Base-by-base conservation (phyloP, 1,140 invertebrate genomes). In the Lasioglossum baleicum region DNA sequence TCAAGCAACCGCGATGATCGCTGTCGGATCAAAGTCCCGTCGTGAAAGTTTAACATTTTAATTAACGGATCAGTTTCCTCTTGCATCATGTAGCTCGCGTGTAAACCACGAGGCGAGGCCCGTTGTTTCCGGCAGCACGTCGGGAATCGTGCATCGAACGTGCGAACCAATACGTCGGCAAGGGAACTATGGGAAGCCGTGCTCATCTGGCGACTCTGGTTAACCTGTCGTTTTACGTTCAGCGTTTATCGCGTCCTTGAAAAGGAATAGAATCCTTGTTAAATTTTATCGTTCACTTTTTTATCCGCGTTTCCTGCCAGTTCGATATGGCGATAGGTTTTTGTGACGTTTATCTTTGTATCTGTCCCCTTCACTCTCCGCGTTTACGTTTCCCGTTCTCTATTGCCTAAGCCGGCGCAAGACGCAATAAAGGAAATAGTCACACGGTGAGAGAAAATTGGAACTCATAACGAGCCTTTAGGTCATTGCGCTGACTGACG, bases 401-500 rank as follows among this genome's bases (percentile, higher is more conserved):
- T 66, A 26, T 75, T 66, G 65, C 73, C 13, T 42, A 75, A 75
- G 73, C 26, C 10, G 17, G 31, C 11, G 7, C 17, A 15, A 64
- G 60, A 42, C 44, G 48, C 73, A 66, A 75, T 58, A 44, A 22
- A 58, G 73, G 73, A 64, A 73, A 73, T 40, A 26, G 60, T 73
- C 58, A 35, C 58, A 63, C 26, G 58, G 40, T 22, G 58, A 74
- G 61, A 66, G 73, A 75, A 66, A 75, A 75, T 75, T 75, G 63
- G 51, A 75, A 75, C 63, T 42, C 5, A 51, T 58, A 51, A 66
- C 63, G 40, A 75, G 48, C 5, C 35, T 56, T 58, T 26, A 11
- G 63, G 63, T 75, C 63, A 58, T 6, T n/a, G 26, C 20, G 73
- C 56, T 73, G 44, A 7, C 56, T 73, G 44, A 7, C 70, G 13